Conservation (phyloP, 1,140 invertebrate genomes). For the Phocides pigmalion region DNA sequence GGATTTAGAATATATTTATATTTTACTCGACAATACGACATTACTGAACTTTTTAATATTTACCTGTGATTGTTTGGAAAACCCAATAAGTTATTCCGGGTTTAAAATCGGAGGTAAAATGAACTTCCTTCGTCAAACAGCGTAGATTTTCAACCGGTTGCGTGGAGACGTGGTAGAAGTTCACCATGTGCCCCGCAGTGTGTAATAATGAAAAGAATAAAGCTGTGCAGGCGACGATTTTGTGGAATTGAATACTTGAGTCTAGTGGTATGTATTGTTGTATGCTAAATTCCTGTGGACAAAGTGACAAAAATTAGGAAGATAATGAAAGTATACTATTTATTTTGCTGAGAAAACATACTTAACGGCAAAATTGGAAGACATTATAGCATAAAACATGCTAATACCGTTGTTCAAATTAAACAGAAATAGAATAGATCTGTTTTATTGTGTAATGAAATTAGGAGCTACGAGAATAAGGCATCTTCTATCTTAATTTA, state of each 20-base stretch:
- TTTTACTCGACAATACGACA: too few species aligned
- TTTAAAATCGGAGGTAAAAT: slow-evolving; percentile 95
- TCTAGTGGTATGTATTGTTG: slow-evolving; percentile 99
- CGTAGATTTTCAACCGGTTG: slow-evolving; percentile 97
- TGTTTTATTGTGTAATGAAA: too few species aligned
- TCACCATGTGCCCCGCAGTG: slow-evolving; percentile 98
- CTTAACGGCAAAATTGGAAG: too few species aligned
- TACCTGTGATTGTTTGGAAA: slow-evolving; percentile 97
- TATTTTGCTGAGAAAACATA: too few species aligned
- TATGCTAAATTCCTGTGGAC: slow-evolving; percentile 92
- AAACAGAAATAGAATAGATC: too few species aligned
- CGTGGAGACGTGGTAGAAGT: slow-evolving; percentile 99
- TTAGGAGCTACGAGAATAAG: too few species aligned
- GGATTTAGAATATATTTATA: too few species aligned
- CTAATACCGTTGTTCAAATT: too few species aligned
- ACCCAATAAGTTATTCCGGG: slow-evolving; percentile 97
- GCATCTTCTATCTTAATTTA: too few species aligned
- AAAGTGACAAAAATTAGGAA: neutral
- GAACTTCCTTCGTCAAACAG: slow-evolving; percentile 97
- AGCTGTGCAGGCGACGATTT: slow-evolving; percentile 98
- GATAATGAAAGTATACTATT: too few species aligned
- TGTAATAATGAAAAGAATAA: slow-evolving; percentile 97
- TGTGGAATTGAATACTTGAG: slow-evolving; percentile 99
- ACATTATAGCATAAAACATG: too few species aligned
- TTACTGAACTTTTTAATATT: too few species aligned